Evolutionary conservation across 2,888 invertebrate species (phyloP).

Genomic region (Stomorhina lunata): DNA sequence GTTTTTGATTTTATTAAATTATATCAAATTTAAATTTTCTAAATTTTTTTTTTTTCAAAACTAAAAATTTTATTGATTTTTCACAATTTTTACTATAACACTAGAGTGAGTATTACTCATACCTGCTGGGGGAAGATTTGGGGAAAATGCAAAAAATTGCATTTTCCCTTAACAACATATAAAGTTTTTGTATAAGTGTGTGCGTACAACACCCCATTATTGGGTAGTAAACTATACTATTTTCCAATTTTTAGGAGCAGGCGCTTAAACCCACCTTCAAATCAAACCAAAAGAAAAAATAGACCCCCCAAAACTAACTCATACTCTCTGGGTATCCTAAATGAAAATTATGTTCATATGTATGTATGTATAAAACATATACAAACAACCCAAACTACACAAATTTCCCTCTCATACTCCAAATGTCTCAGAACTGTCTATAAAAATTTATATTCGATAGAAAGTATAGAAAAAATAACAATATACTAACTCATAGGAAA

Average conservation of each 20-base stretch:
- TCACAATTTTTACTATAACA: constrained; percentile 52
- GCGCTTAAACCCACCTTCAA: constrained; percentile 59
- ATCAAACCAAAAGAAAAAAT: too few species aligned
- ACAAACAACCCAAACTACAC: constrained; percentile 1
- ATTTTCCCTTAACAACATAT: constrained; percentile 25
- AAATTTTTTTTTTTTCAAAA: constrained; percentile 14
- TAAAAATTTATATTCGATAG: constrained; percentile 53
- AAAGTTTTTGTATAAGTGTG: not conserved
- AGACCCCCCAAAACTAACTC: not conserved
- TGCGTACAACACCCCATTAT: constrained; percentile 33
- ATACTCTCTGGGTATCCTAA: constrained; percentile 35
- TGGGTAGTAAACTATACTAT: constrained; percentile 48
- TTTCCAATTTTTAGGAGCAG: constrained; percentile 66
- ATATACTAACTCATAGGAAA: constrained; percentile 20
- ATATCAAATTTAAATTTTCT: not conserved
- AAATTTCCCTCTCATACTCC: constrained; percentile 52
- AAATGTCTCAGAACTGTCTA: constrained; percentile 65
- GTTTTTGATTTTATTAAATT: not conserved
- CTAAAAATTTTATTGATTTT: constrained; percentile 63
- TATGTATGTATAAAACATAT: too few species aligned
- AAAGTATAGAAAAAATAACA: constrained; percentile 24
- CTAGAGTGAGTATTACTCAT: constrained; percentile 53
- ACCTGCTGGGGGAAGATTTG: not conserved
- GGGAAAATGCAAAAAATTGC: constrained; percentile 57
- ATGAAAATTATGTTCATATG: constrained; percentile 18